Evolutionary conservation across 2,797 vertebrate genomes (phyloP), one percentile per base, ranked within the genome.

Genomic region (Aplochiton taeniatus): DNA sequence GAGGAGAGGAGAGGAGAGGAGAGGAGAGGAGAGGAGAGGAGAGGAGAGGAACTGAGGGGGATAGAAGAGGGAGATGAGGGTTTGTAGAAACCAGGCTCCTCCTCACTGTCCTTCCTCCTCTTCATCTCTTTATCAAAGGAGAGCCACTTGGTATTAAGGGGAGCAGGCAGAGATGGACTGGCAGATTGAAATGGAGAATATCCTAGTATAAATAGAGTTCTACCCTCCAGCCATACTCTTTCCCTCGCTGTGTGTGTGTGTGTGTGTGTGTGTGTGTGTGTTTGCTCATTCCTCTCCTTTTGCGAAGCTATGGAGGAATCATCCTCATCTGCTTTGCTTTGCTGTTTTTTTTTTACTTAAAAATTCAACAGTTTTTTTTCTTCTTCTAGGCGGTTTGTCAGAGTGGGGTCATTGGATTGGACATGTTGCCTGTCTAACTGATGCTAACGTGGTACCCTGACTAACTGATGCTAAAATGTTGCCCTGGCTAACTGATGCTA

Each of bases 141-240:
- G 45, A 72, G 63, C 68, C 73, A 75, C 70, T 65, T 80, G 72
- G 83, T 81, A 85, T 85, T 85, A 85, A 85, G 87, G n/a, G n/a
- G 83, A 80, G 74, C 82, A 67, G 78, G 59, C 53, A 71, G 63
- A 52, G 41, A n/a, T 46, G 56, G 41, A 31, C 31, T 31, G 31
- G 31, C 31, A 31, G 31, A 31, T 31, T 31, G 31, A 31, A 31
- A 31, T 31, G 31, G 6, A 6, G 31, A 31, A 62, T 41, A 52
- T 7, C 54, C 13, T 68, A 79, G 70, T 78, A 86, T 84, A 80
- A 84, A 89, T 87, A 85, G 80, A 86, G 85, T 72, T 65, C 72
- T 73, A 50, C 79, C 83, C 83, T 83, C 77, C 70, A 79, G 88
- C 81, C 79, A 74, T 71, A 67, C 79, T 76, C 78, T 69, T 75